Evolutionary conservation across 64 coral and sea anemone species (phyloP).

Genomic region (Trachythela sp.): DNA sequence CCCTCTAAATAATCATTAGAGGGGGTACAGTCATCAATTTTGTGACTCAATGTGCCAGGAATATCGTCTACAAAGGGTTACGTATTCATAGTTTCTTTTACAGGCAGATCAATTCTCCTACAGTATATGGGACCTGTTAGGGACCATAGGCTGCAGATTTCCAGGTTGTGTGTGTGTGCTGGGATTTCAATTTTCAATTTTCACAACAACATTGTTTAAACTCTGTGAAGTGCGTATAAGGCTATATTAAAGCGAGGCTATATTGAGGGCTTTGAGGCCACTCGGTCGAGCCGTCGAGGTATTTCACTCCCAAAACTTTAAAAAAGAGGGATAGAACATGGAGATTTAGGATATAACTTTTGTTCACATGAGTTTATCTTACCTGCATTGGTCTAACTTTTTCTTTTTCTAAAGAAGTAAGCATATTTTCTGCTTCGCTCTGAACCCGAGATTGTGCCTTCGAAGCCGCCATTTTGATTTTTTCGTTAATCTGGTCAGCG

Average conservation of each 20-base stretch:
- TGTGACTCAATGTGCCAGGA: too few relatives aligned
- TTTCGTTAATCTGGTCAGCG: neutral
- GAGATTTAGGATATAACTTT: neutral
- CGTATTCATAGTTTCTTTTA: too few relatives aligned
- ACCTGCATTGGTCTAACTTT: neutral
- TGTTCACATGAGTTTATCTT: neutral
- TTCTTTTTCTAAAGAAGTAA: neutral
- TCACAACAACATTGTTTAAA: too few relatives aligned
- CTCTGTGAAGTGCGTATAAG: neutral
- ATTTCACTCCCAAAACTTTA: neutral
- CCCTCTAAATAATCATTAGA: neutral
- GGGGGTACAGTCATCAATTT: neutral
- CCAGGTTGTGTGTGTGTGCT: too few relatives aligned
- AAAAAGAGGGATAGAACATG: neutral
- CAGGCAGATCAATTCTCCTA: too few relatives aligned
- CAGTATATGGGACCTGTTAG: too few relatives aligned
- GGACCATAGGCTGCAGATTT: too few relatives aligned
- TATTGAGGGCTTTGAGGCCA: too few relatives aligned
- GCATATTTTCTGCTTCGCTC: slow-evolving; percentile 5
- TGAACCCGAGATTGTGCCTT: neutral
- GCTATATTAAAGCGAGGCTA: neutral
- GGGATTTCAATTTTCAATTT: too few relatives aligned
- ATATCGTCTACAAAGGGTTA: too few relatives aligned
- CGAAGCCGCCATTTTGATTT: slow-evolving; percentile 16
- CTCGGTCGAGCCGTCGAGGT: neutral